These are phyloP conservation scores for Herminia tarsipennalis DNA, from an alignment of 2,888 invertebrate species.

Conservation along the genomic window DNA sequence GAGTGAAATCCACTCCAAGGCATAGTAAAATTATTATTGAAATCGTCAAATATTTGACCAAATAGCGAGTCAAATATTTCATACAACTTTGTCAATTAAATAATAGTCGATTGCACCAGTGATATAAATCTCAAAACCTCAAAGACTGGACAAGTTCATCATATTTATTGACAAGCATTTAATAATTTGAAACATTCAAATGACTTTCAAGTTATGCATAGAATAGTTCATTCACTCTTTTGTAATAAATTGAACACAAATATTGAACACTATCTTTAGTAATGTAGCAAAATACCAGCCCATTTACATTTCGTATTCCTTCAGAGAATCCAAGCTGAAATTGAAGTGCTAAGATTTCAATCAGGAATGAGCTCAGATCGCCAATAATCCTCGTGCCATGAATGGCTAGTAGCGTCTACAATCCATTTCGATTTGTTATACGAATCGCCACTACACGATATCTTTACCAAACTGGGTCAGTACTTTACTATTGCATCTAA, in stretches of 20 bases:
- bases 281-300: background rate
- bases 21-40: too few relatives aligned
- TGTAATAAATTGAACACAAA: background rate
- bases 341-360: conserved; percentile 17
- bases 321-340: conserved; percentile 9
- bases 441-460: conserved; percentile 10
- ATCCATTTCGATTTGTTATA: conserved; percentile 15
- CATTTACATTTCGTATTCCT: conserved; percentile 7
- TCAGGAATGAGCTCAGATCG: conserved; percentile 13
- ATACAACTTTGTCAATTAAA: too few relatives aligned
- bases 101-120: too few relatives aligned
- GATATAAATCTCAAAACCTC: too few relatives aligned
- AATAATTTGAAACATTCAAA: too few relatives aligned
- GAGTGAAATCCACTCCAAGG: too few relatives aligned
- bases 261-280: background rate
- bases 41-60: too few relatives aligned
- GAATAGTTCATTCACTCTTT: too few relatives aligned
- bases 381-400: conserved; percentile 13
- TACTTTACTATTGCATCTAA: conserved; percentile 10
- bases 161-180: too few relatives aligned
- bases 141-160: too few relatives aligned
- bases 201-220: too few relatives aligned
- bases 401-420: conserved; percentile 7
- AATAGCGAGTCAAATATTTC: too few relatives aligned
- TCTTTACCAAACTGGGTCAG: conserved; percentile 14